A percentile compares a stretch with the other conserved stretches of the same genome.
These are phyloP conservation scores for Phalera bucephala DNA, from an alignment of 2,888 invertebrate species.

Conservation along the genomic window DNA sequence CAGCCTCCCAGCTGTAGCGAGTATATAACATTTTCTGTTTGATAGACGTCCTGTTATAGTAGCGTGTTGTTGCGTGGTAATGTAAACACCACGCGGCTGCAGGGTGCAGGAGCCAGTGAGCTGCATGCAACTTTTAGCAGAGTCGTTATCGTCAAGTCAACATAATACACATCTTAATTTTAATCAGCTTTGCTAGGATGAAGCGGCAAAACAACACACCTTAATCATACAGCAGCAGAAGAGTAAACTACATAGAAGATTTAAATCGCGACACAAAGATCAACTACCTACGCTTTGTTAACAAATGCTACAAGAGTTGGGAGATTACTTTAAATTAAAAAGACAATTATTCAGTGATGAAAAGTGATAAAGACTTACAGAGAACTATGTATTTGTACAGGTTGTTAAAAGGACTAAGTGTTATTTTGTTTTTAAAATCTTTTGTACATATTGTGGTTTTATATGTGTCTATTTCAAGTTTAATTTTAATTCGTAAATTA, in stretches of 20 bases:
- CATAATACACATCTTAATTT: conserved; percentile 61
- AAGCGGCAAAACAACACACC: conserved; percentile 48
- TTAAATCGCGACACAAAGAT: conserved; percentile 5
- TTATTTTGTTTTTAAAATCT: conserved; percentile 18
- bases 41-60: conserved; percentile 63
- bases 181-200: conserved; percentile 67
- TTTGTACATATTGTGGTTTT: conserved; percentile 41
- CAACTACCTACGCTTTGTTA: neutral
- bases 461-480: conserved; percentile 26
- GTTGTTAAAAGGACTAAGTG: conserved; percentile 31
- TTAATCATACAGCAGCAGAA: conserved; percentile 51
- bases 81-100: conserved; percentile 56
- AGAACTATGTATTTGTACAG: conserved; percentile 21
- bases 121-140: conserved; percentile 35
- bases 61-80: conserved; percentile 68
- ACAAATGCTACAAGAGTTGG: conserved; percentile 16
- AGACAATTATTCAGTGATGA: conserved; percentile 34
- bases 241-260: conserved; percentile 27
- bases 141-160: conserved; percentile 44
- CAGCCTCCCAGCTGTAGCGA: conserved; percentile 84
- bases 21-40: conserved; percentile 79
- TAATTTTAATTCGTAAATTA: conserved; percentile 21
- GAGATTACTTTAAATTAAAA: conserved; percentile 9
- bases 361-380: conserved; percentile 35
- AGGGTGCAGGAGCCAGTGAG: conserved; percentile 36